phyloP scores from a whole-genome alignment of 2,113 vertebrate genomes.

The Nematolebias whitei region DNA sequence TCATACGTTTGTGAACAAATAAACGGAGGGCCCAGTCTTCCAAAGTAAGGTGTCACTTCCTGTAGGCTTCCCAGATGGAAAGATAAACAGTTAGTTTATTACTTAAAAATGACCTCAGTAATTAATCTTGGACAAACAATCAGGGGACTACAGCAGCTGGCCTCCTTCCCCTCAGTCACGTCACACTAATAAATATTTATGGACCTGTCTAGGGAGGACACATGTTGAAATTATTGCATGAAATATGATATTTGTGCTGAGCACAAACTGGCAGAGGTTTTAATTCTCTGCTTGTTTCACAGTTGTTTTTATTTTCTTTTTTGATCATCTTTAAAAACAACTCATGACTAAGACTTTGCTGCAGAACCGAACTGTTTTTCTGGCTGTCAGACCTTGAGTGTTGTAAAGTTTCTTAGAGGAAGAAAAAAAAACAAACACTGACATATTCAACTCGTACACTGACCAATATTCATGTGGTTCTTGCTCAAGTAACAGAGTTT shows the following conservation, averaged over 20 bases:
- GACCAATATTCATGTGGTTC: background rate
- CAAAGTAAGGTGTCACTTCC: too few species aligned
- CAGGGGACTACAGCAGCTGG: background rate
- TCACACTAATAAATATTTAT: background rate
- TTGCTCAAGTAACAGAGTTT: background rate
- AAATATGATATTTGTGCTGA: accelerated
- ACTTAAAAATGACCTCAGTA: too few species aligned
- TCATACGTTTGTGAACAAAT: background rate
- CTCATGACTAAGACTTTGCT: too few species aligned
- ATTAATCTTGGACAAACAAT: too few species aligned
- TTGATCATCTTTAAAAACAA: background rate
- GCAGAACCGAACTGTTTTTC: too few species aligned
- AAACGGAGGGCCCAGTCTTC: background rate
- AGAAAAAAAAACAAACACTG: background rate
- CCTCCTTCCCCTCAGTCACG: background rate
- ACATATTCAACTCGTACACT: background rate
- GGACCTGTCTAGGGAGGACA: background rate
- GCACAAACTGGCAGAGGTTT: background rate
- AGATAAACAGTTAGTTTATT: too few species aligned
- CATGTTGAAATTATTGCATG: background rate
- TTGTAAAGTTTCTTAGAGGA: background rate
- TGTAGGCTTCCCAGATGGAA: too few species aligned
- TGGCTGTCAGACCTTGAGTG: background rate
- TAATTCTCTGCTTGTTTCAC: background rate
- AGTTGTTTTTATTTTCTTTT: background rate